Evolutionary conservation across 2,888 invertebrate genomes (phyloP), one percentile per base, ranked within the genome.

Genomic region (Zonitis immaculata): DNA sequence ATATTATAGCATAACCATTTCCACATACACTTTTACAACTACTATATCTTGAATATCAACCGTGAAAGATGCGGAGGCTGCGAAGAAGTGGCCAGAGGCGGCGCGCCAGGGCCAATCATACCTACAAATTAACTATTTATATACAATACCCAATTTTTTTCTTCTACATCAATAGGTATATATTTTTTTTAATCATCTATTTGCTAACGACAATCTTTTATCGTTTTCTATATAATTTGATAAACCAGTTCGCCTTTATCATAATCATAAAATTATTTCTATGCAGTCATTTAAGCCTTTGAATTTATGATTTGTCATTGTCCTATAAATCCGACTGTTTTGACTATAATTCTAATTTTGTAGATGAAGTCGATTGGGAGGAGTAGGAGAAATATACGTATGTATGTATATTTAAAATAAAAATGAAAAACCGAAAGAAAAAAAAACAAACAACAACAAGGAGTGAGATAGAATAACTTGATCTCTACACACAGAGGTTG

Each of bases 31-130:
- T 14, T n/a, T 2, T 14, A 32, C 35, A 35, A n/a, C n/a, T n/a
- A n/a, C n/a, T n/a, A n/a, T 35, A 35, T 16, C 35, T 35, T n/a
- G n/a, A n/a, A 35, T 12, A 35, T 35, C 35, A 35, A 18, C 35
- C 35, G 35, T 35, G 18, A 35, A 32, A 35, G 35, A 35, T 35
- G 35, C 35, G 35, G 35, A 35, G 35, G 35, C 35, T 35, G 35
- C 18, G 18, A 35, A 18, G 35, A 35, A 9, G 5, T 9, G 9
- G 18, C 3, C 35, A 35, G 35, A 9, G 35, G 35, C 35, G 35
- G 35, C 14, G 2, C 35, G 18, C 9, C 6, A 1, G 35, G 35
- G 35, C 9, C 18, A 35, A 9, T 35, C 5, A 16, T 16, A 16
- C 32, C 14, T 32, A 1, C n/a, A n/a, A n/a, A n/a, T n/a, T n/a